Conservation (phyloP, 2,797 vertebrate species). For the Pyrocephalus nanus region DNA sequence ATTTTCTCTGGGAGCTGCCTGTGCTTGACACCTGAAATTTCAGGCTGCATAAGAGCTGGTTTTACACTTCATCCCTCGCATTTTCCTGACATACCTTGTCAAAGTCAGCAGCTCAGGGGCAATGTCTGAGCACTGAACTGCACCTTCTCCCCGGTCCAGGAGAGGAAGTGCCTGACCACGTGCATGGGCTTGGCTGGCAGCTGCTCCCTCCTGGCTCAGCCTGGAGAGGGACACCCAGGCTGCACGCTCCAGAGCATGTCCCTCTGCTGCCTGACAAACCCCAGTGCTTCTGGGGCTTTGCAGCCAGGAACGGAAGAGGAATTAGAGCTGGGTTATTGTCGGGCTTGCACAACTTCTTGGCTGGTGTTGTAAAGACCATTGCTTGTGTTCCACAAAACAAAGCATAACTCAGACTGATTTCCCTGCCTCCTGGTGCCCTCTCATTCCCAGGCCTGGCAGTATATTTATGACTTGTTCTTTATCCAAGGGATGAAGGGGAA, state of each 20-base stretch:
- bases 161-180: not conserved
- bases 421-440: not conserved
- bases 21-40: not conserved
- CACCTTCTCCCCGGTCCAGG: rapidly evolving
- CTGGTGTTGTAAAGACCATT: rapidly evolving
- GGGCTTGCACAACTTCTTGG: not conserved
- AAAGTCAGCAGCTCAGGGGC: not conserved
- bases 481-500: not conserved
- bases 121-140: not conserved
- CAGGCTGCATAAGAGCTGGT: not conserved
- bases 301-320: not conserved
- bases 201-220: not conserved
- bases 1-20: not conserved
- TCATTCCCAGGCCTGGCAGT: not conserved
- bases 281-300: rapidly evolving
- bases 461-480: not conserved
- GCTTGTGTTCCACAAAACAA: not conserved
- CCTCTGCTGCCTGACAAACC: not conserved
- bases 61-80: not conserved
- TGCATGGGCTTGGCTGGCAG: not conserved
- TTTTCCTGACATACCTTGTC: not conserved
- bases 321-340: not conserved
- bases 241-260: not conserved
- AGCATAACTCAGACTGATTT: not conserved
- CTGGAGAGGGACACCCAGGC: not conserved